Evolutionary conservation across 2,888 invertebrate genomes (phyloP).

Genomic region (Dromius quadrimaculatus): DNA sequence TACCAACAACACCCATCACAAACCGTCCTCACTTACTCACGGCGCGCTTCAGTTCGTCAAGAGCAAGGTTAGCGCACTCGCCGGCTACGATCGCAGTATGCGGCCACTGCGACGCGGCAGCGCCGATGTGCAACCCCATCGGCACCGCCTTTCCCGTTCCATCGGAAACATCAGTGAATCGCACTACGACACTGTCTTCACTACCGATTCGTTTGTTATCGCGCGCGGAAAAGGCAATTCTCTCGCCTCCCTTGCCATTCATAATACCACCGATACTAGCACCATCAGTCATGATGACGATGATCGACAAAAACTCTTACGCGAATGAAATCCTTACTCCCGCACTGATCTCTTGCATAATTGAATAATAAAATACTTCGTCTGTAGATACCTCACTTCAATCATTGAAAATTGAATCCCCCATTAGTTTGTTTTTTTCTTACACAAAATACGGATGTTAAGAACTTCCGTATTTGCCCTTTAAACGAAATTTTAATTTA

Average conservation of each 20-base stretch:
- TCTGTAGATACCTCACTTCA: too few relatives aligned
- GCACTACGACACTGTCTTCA: slow-evolving; percentile 71
- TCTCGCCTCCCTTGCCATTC: slow-evolving; percentile 12
- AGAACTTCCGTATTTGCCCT: too few relatives aligned
- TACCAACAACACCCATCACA: slow-evolving; percentile 1
- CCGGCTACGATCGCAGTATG: not conserved
- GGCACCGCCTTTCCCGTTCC: slow-evolving; percentile 64
- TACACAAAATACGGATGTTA: too few relatives aligned
- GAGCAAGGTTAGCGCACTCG: slow-evolving; percentile 26
- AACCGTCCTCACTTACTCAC: slow-evolving; percentile 15
- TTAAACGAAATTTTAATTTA: too few relatives aligned
- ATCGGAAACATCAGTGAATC: slow-evolving; percentile 66
- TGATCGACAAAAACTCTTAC: slow-evolving; percentile 56
- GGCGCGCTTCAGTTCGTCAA: slow-evolving; percentile 19
- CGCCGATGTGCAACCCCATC: slow-evolving; percentile 59
- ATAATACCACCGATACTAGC: slow-evolving; percentile 48
- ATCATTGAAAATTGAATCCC: too few relatives aligned
- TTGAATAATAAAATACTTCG: too few relatives aligned
- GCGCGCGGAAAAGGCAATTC: slow-evolving; percentile 61
- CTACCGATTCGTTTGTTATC: slow-evolving; percentile 66
- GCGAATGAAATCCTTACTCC: slow-evolving; percentile 47
- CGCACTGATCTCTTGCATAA: too few relatives aligned
- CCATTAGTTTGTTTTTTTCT: too few relatives aligned
- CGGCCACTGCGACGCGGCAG: slow-evolving; percentile 54
- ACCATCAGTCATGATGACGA: slow-evolving; percentile 56